A percentile compares a stretch with the other conserved stretches of the same genome.
Evolutionary conservation across 2,888 invertebrate species (phyloP).

Genomic region (Calliscelio sp.): DNA sequence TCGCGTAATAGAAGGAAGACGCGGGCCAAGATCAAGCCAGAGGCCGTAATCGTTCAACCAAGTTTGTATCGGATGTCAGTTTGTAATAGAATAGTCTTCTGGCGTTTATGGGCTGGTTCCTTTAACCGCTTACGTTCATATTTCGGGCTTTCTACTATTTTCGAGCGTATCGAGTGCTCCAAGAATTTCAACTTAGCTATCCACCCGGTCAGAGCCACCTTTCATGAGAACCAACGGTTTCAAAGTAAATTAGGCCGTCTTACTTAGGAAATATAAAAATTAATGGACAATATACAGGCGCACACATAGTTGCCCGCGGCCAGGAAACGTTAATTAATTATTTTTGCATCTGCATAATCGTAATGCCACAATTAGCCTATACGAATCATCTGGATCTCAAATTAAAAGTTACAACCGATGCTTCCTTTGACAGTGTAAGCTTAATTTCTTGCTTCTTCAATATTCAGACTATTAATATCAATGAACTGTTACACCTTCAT

Average conservation of each 20-base stretch:
- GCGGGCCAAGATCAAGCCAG: conserved; percentile 79
- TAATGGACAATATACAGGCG: conserved; percentile 54
- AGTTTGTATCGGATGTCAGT: conserved; percentile 85
- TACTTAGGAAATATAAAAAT: conserved; percentile 63
- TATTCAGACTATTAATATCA: conserved; percentile 51
- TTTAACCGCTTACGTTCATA: conserved; percentile 78
- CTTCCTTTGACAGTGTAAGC: conserved; percentile 21
- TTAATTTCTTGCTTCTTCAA: background rate
- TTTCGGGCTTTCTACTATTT: conserved; percentile 57
- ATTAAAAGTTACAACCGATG: conserved; percentile 6
- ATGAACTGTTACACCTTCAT: too few relatives aligned
- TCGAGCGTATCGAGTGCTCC: background rate
- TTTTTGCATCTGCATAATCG: conserved; percentile 51
- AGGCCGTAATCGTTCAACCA: conserved; percentile 83
- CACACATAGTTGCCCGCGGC: conserved; percentile 23
- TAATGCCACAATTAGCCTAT: conserved; percentile 38
- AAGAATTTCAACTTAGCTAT: background rate
- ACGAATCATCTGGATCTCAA: conserved; percentile 19
- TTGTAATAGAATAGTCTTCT: conserved; percentile 85
- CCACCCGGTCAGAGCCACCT: background rate
- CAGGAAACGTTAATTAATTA: conserved; percentile 59
- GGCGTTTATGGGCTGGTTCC: conserved; percentile 81
- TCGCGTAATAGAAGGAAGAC: conserved; percentile 76
- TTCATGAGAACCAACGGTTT: conserved; percentile 26
- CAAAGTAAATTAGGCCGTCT: conserved; percentile 34